A percentile compares a stretch with the other conserved stretches of the same genome.
Conservation (phyloP, 2,888 invertebrate genomes). For the Trichacis sp. region DNA sequence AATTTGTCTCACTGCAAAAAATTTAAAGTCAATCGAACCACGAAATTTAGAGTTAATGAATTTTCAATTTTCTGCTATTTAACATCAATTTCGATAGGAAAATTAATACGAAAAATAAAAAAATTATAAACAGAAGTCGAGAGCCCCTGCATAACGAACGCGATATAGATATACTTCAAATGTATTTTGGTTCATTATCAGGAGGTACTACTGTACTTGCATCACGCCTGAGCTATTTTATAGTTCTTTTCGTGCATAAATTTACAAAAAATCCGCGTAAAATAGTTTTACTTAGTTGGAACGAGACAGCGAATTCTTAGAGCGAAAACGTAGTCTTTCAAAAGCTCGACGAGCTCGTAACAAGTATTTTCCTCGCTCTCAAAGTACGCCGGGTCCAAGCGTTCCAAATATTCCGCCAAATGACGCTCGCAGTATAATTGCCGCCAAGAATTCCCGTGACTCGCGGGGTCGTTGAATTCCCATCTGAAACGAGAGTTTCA, state of each 20-base stretch:
- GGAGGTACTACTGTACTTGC: too few species aligned
- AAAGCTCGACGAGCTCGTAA: slow-evolving; percentile 47
- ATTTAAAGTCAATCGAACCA: too few species aligned
- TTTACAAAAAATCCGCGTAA: not conserved
- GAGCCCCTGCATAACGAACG: too few species aligned
- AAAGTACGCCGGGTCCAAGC: slow-evolving; percentile 51
- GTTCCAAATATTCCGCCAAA: slow-evolving; percentile 61
- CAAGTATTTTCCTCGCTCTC: slow-evolving; percentile 49
- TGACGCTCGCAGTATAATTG: slow-evolving; percentile 64
- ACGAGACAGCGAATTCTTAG: slow-evolving; percentile 53
- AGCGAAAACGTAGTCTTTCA: slow-evolving; percentile 47
- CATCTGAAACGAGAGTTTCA: slow-evolving; percentile 50
- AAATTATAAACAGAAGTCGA: too few species aligned
- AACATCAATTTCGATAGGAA: too few species aligned
- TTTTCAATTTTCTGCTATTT: too few species aligned
- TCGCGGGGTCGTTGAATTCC: slow-evolving; percentile 51
- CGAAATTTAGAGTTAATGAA: too few species aligned
- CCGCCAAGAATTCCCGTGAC: slow-evolving; percentile 61
- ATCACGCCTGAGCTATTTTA: slow-evolving; percentile 66
- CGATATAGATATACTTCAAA: too few species aligned
- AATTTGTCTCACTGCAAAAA: too few species aligned
- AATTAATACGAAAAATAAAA: too few species aligned
- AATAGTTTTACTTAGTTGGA: slow-evolving; percentile 51
- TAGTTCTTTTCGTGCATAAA: slow-evolving; percentile 32
- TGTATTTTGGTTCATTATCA: too few species aligned